Evolutionary conservation across 2,797 vertebrate genomes (phyloP).

Genomic region (Hyperoplus immaculatus): DNA sequence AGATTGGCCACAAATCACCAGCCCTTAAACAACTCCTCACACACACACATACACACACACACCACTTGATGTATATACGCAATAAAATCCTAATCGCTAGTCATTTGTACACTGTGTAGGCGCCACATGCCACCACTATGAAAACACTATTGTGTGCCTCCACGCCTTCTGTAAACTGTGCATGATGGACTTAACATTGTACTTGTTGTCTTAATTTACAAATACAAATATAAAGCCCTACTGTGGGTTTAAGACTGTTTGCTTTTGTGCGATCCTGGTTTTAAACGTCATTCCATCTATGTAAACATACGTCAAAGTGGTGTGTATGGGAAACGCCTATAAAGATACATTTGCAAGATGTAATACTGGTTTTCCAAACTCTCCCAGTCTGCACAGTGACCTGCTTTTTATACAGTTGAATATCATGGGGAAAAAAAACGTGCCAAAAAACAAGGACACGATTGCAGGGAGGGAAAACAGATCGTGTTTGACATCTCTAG

Average conservation of each 20-base stretch:
- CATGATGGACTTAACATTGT: neutral
- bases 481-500: conserved; percentile 33
- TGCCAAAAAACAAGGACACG: conserved; percentile 27
- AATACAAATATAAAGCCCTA: neutral
- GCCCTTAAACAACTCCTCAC: neutral
- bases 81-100: neutral
- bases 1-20: neutral
- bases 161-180: neutral
- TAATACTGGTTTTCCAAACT: neutral
- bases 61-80: conserved; percentile 3
- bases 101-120: neutral
- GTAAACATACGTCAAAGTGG: neutral
- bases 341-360: conserved; percentile 8
- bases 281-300: neutral
- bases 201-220: neutral
- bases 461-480: neutral
- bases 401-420: neutral
- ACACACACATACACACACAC: neutral
- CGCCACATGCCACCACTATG: neutral
- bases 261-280: neutral
- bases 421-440: neutral
- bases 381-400: neutral
- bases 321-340: neutral
- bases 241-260: neutral
- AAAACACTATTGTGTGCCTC: neutral